These are phyloP conservation scores for Encarsia formosa DNA, from an alignment of 2,888 invertebrate genomes.

Conservation along the genomic window DNA sequence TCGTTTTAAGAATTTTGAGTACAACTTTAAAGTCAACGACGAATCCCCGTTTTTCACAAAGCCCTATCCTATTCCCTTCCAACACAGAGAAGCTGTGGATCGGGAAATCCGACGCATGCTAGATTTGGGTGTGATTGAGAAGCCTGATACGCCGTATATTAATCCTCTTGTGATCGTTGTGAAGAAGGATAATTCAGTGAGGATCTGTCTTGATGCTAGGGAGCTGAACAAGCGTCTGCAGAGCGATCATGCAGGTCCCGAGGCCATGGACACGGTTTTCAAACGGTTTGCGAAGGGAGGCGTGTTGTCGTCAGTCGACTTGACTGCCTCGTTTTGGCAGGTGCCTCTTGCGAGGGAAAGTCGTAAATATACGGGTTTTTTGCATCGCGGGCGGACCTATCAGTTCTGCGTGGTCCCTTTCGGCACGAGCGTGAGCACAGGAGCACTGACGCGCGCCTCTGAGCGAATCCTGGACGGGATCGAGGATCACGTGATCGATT, in stretches of 20 bases:
- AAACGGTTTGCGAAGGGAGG: neutral
- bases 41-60: neutral
- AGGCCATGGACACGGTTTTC: neutral
- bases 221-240: neutral
- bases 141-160: no score
- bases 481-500: neutral
- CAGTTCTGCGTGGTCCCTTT: neutral
- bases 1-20: neutral
- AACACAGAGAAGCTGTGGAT: neutral
- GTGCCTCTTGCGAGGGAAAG: neutral
- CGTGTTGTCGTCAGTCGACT: neutral
- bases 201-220: neutral
- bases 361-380: neutral
- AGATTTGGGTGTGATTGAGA: no score
- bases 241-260: neutral
- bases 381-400: neutral
- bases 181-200: neutral
- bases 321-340: neutral
- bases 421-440: neutral
- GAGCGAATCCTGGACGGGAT: neutral
- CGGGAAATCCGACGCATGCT: neutral
- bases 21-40: neutral
- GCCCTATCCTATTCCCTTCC: neutral
- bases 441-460: neutral
- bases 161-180: neutral